These are phyloP conservation scores for Lepus americanus DNA, from an alignment of 2,113 vertebrate genomes.

Conservation along the genomic window DNA sequence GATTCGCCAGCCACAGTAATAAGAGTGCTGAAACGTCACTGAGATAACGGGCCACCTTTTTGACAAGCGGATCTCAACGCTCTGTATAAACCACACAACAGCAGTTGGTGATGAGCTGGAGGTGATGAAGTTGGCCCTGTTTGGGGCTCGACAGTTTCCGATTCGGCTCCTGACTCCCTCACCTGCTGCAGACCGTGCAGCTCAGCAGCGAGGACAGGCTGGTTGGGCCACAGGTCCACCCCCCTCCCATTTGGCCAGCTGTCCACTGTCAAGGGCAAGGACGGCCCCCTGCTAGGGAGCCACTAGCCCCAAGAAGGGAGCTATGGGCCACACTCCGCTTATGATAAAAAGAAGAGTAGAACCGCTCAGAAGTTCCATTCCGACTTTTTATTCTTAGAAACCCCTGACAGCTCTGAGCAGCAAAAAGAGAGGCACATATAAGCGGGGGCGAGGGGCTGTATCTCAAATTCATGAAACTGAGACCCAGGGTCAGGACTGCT, in stretches of 20 bases:
- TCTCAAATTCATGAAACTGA: constrained; percentile 10
- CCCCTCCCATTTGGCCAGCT: background rate
- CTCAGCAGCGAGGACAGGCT: background rate
- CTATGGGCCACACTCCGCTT: background rate
- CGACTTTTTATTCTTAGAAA: constrained; percentile 15
- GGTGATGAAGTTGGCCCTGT: background rate
- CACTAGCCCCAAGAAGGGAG: background rate
- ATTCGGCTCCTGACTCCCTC: background rate
- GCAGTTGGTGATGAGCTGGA: background rate
- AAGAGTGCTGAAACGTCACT: constrained; percentile 24
- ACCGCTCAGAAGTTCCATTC: background rate
- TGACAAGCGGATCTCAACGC: background rate
- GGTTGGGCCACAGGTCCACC: background rate
- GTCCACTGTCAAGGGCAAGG: background rate
- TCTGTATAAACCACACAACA: background rate
- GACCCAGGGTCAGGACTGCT: background rate
- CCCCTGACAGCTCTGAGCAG: background rate
- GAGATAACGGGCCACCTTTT: background rate
- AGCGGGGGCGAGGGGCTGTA: background rate
- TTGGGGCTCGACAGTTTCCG: background rate
- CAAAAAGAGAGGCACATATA: background rate
- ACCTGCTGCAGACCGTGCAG: background rate
- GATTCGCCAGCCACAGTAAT: background rate
- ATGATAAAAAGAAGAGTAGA: background rate
- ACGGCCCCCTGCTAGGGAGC: background rate